Base-by-base conservation (phyloP, 2,797 vertebrate species). In the Aratinga solstitialis region DNA sequence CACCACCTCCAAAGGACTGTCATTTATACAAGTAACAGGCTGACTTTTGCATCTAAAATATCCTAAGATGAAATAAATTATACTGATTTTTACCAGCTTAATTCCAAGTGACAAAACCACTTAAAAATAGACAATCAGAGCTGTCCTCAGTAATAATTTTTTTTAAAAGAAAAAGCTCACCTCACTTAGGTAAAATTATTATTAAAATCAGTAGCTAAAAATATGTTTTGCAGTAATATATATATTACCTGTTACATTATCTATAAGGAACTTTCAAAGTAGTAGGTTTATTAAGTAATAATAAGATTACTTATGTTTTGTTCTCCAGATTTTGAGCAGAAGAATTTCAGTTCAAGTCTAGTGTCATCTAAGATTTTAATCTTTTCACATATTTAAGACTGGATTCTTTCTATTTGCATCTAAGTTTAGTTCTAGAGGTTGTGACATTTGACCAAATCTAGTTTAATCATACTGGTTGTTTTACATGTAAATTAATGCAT, bases 401-500 rank as follows among this genome's bases (percentile, higher is more conserved):
- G 26, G 6, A 74, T 90, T 87, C 5, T 65, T 83, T 87, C 78
- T 80, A 4, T 77, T 36, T 91, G 77, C 17, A 36, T 77, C 48
- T 83, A 85, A 82, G 89, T 91, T 77, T 95, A 89, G 68, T 94
- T 92, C 68, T 80, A 91, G 76, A 78, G 54, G 30, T 85, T 93
- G 45, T 69, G 76, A 83, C 58, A 78, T 80, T 80, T 87, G 15
- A 85, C 29, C 42, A 93, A 87, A 93, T 87, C 72, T 85, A 58
- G 48, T 68, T 87, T 85, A 95, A 87, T 89, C 58, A 77, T 72
- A 47, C 6, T 43, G 62, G 53, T 95, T 84, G 62, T 91, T 95
- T 93, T 94, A 87, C 75, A 87, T 89, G 76, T 84, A 95, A 91
- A 96, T 95, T 80, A 95, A 89, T 95, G 78, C 84, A 79, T 71